Conservation (phyloP, 1,140 invertebrate genomes). For the Drosophila sulfurigaster region DNA sequence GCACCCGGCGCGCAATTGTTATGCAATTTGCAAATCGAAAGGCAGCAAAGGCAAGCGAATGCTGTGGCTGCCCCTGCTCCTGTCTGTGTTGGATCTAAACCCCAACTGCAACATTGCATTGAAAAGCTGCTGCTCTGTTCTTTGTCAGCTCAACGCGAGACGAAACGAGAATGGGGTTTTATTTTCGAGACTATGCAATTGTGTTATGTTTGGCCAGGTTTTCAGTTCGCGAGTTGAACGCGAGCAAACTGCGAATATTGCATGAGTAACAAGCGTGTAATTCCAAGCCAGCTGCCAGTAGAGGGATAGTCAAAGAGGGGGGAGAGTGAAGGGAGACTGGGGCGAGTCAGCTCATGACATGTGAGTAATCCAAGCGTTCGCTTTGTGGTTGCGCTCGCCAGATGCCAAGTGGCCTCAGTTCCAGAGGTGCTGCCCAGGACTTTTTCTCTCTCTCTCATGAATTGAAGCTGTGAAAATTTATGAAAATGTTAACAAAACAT, state of each 20-base stretch:
- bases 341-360: conserved; percentile 47
- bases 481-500: conserved; percentile 59
- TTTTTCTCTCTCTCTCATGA: background rate
- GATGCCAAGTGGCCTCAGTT: conserved; percentile 38
- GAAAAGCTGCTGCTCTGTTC: conserved; percentile 23
- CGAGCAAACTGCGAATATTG: conserved; percentile 48
- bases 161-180: conserved; percentile 8
- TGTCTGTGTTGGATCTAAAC: background rate
- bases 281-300: conserved; percentile 39
- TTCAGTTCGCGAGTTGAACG: conserved; percentile 47
- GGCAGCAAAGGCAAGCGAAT: conserved; percentile 44
- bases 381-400: conserved; percentile 20
- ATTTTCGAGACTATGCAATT: conserved; percentile 34
- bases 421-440: conserved; percentile 1
- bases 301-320: background rate
- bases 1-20: conserved; percentile 50
- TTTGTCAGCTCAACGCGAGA: conserved; percentile 47
- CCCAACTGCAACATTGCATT: background rate
- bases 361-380: conserved; percentile 24
- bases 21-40: conserved; percentile 73
- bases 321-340: background rate
- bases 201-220: conserved; percentile 35
- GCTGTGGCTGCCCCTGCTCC: conserved; percentile 22
- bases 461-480: conserved; percentile 49
- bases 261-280: conserved; percentile 80